These are phyloP conservation scores for Drosophila lacertosa DNA, from an alignment of 1,140 invertebrate species.

Conservation along the genomic window DNA sequence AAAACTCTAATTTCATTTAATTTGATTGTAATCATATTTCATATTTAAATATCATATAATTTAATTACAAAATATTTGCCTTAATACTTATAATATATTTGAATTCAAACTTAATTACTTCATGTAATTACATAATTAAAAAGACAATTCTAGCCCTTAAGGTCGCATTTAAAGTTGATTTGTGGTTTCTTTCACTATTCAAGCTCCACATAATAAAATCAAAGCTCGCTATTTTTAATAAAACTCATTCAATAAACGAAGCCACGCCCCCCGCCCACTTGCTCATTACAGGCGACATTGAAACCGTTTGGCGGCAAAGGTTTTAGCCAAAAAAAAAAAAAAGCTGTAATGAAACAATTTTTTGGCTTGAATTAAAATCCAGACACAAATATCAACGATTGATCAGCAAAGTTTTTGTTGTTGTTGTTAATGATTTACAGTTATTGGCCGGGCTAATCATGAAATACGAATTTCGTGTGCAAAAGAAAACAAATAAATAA, in stretches of 20 bases:
- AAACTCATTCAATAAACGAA: conserved; percentile 35
- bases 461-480: conserved; percentile 42
- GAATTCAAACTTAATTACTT: too few species aligned
- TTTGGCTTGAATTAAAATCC: conserved; percentile 13
- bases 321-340: conserved; percentile 8
- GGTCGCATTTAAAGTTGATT: neutral
- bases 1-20: too few species aligned
- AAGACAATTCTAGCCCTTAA: too few species aligned
- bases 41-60: too few species aligned
- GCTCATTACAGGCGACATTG: conserved; percentile 28
- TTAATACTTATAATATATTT: too few species aligned
- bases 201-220: conserved; percentile 1
- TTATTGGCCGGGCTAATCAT: conserved; percentile 64
- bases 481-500: conserved; percentile 39
- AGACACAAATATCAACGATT: conserved; percentile 1
- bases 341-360: conserved; percentile 39
- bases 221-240: neutral
- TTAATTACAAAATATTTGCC: too few species aligned
- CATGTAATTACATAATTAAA: too few species aligned
- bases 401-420: conserved; percentile 2
- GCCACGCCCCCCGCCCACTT: neutral
- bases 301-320: conserved; percentile 14
- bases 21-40: too few species aligned
- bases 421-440: conserved; percentile 49
- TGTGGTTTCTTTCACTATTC: conserved; percentile 15